Evolutionary conservation across 2,113 vertebrate genomes (phyloP), one percentile per base, ranked within the genome.

Genomic region (Oxyura jamaicensis): DNA sequence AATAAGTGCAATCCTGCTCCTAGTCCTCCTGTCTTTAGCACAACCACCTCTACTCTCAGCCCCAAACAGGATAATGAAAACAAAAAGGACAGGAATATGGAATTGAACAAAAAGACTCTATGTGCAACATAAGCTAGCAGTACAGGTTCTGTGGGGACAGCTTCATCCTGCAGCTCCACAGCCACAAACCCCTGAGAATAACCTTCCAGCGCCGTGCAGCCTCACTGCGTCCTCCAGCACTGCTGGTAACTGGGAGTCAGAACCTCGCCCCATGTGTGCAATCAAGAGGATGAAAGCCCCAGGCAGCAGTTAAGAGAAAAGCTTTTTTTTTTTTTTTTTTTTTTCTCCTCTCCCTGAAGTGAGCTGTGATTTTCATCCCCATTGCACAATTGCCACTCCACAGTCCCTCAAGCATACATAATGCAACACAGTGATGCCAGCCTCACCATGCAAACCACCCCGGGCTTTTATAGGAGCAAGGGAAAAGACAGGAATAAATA

Each of bases 281-380:
- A 4, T 28, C 8, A 31, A 75, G 56, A 81, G 0, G 1, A 53
- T 46, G 12, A 75, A 93, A 91, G 13, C 25, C 73, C 11, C 0
- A 0, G 52, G 63, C 26, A 56, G 8, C 66, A 39, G 56, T 67
- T 48, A 75, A 56, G 8, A 39, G 21, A 67, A 86, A 83, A 60
- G 22, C 3, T 22, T 11, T 77, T 48, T 48, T 48, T 48, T 22
- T 48, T 48, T 46, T 46, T 44, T 12, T 18, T 11, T 50, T 22
- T 11, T 77, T 44, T 21, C 44, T 55, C 60, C 52, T n/a, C 26
- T 67, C 46, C 44, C 46, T 74, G 74, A 68, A 80, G n/a, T 44
- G 83, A 93, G 56, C 59, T 81, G 83, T 3, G 3, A 84, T 95
- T 93, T 94, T 95, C 83, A 78, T 91, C 60, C 91, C 90, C 91